phyloP scores from a whole-genome alignment of 2,797 vertebrate genomes.

The Hydrolagus colliei region DNA sequence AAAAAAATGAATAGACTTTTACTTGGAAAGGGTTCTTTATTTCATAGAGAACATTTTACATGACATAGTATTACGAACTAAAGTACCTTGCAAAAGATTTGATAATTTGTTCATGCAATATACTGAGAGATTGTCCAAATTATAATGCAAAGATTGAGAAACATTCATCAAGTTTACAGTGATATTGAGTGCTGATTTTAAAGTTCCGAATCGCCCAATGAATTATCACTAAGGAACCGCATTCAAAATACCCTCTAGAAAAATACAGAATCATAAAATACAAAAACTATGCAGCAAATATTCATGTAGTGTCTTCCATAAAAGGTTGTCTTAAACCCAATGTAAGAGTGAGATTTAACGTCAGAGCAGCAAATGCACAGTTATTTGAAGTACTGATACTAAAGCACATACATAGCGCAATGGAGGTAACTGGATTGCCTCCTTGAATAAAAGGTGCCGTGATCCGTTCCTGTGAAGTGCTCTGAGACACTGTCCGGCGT shows the following conservation, averaged over 20 bases:
- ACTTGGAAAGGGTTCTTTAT: too few species aligned
- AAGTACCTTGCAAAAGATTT: background rate
- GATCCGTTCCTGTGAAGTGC: too few species aligned
- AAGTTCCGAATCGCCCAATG: background rate
- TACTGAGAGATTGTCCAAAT: background rate
- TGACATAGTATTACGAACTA: background rate
- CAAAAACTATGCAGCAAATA: background rate
- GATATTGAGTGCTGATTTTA: background rate
- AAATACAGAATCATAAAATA: background rate
- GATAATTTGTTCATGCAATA: slow-evolving; percentile 23
- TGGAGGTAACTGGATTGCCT: too few species aligned
- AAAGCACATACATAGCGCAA: too few species aligned
- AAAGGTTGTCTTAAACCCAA: too few species aligned
- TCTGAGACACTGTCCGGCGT: too few species aligned
- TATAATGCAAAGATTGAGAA: slow-evolving; percentile 14
- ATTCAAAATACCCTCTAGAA: background rate
- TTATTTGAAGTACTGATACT: too few species aligned
- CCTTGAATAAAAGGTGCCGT: too few species aligned
- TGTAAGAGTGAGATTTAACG: too few species aligned
- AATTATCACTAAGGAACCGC: background rate
- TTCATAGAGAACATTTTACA: background rate
- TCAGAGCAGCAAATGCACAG: too few species aligned
- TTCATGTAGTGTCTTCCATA: background rate
- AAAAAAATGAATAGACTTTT: too few species aligned
- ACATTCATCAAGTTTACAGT: background rate